Evolutionary conservation across 2,797 vertebrate species (phyloP).

Genomic region (Valencia hispanica): DNA sequence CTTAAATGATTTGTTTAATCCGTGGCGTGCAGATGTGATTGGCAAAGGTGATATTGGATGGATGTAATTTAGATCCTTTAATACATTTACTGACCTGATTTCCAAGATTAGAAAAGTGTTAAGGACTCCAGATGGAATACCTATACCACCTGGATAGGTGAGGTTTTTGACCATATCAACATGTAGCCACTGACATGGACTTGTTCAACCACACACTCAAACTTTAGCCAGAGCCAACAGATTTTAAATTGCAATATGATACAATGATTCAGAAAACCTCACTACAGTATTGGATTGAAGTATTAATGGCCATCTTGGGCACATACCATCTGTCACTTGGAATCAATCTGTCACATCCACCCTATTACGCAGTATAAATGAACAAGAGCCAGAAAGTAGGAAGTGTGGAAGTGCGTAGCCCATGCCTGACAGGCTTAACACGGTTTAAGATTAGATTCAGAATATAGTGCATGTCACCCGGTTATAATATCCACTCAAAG

Average conservation of each 20-base stretch:
- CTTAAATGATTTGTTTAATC: conserved; percentile 72
- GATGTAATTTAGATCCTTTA: conserved; percentile 68
- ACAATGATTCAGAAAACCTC: conserved; percentile 43
- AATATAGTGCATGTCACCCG: conserved; percentile 15
- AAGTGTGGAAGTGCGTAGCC: conserved; percentile 29
- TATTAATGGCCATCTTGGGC: conserved; percentile 54
- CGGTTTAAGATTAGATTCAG: conserved; percentile 14
- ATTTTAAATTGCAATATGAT: conserved; percentile 38
- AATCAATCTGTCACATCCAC: conserved; percentile 62
- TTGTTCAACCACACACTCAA: conserved; percentile 12
- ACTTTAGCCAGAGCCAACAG: background rate
- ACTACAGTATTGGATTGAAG: conserved; percentile 55
- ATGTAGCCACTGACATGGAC: background rate
- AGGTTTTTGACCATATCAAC: conserved; percentile 8
- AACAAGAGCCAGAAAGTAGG: conserved; percentile 42
- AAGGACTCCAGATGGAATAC: conserved; percentile 66
- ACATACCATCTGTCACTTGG: conserved; percentile 63
- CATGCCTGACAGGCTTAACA: conserved; percentile 49
- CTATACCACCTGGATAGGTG: conserved; percentile 56
- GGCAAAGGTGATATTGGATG: conserved; percentile 72
- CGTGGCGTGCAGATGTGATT: conserved; percentile 61
- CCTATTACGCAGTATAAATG: conserved; percentile 37
- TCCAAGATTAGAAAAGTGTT: conserved; percentile 62
- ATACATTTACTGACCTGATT: conserved; percentile 72
- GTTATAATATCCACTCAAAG: conserved; percentile 17